Base-by-base conservation (phyloP, 2,797 vertebrate species). In the Dicrostonyx torquatus region DNA sequence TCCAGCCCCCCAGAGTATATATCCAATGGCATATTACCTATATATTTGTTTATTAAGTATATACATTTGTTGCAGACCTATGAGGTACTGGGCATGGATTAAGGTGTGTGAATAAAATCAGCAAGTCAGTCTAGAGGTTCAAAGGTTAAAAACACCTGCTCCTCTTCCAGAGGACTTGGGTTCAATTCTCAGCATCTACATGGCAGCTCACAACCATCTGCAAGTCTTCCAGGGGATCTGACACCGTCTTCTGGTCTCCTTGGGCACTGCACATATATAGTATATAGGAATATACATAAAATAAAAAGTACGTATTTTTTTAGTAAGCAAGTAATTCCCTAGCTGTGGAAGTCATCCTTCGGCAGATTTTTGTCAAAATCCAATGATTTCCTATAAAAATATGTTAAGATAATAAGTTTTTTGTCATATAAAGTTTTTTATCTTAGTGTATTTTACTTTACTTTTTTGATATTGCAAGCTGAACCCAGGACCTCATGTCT, bases 321-420 rank as follows among this genome's bases (percentile, higher is more conserved):
- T 62, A 60, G 48, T 22, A 26, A 89, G 17, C 31, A 89, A 17
- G 8, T 4, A 89, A 34, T 40, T 22, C 6, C 40, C 43, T 34
- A 85, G 37, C 29, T 76, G 8, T 55, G 34, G 68, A 79, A 72
- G 20, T 43, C 60, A 80, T 17, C 11, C 18, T 79, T 95, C 91
- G 7, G 40, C 64, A 88, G 76, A 83, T 60, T 66, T 76, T n/a
- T 34, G 76, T 76, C 78, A 90, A 93, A 96, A 90, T 76, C 78
- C 40, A 94, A 91, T 76, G 24, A 64, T 14, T 58, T 88, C 37
- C 34, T 48, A 78, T n/a, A 45, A 88, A 94, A 95, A 29, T 72
- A 29, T 24, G 2, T 53, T 75, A 80, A 43, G 43, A 60, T 60
- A 78, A 9, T 45, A 84, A 70, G 22, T 48, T 85, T 89, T 83